Percentiles rank a stretch among this genome's conserved stretches.
These are phyloP conservation scores for Dimorphilus gyrociliatus DNA, from an alignment of 2,888 invertebrate species.

Conservation along the genomic window DNA sequence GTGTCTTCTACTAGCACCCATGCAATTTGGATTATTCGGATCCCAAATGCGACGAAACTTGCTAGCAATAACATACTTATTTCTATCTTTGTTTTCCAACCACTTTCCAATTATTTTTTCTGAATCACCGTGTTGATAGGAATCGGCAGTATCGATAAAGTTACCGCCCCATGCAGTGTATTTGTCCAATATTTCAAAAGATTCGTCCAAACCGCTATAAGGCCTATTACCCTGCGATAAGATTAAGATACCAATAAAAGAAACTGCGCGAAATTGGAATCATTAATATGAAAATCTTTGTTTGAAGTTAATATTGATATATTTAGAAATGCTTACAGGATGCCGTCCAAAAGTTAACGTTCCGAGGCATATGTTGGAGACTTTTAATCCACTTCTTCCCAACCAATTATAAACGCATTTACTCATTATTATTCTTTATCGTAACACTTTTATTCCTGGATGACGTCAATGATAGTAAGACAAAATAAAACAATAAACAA, in stretches of 20 bases:
- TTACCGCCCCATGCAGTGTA: background rate
- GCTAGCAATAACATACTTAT: constrained; percentile 5
- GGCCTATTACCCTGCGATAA: too few relatives aligned
- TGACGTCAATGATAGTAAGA: too few relatives aligned
- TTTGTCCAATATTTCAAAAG: background rate
- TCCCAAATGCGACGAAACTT: constrained; percentile 5
- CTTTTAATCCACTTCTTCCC: constrained; percentile 8
- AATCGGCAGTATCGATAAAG: constrained; percentile 5
- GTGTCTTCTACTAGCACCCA: constrained; percentile 7
- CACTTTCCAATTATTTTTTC: constrained; percentile 7
- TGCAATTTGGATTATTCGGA: constrained; percentile 3
- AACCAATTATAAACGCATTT: constrained; percentile 6
- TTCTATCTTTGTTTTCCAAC: constrained; percentile 5
- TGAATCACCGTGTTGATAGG: constrained; percentile 6
- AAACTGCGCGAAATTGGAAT: too few relatives aligned
- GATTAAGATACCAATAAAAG: too few relatives aligned
- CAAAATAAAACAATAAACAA: too few relatives aligned
- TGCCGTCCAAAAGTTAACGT: constrained; percentile 9
- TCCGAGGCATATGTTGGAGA: constrained; percentile 9
- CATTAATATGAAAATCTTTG: too few relatives aligned
- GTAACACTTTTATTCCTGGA: too few relatives aligned
- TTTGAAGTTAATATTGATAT: background rate
- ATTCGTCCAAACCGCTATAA: background rate
- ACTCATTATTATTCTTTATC: too few relatives aligned
- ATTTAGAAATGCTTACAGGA: background rate